Evolutionary conservation across 37 sponge, comb jelly and placozoan genomes (phyloP).

Genomic region (Mnemiopsis leidyi): DNA sequence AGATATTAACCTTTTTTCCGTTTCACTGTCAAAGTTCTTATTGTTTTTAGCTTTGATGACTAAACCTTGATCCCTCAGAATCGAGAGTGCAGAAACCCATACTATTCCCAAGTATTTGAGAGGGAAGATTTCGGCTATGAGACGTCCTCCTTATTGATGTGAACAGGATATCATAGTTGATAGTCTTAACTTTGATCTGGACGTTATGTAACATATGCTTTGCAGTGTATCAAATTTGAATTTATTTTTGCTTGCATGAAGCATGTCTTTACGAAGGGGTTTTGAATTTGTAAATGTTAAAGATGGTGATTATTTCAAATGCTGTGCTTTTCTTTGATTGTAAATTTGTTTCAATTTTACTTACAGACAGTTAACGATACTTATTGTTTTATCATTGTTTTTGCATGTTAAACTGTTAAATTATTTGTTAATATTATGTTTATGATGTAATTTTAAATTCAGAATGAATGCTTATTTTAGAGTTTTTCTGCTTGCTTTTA

Average conservation of each 20-base stretch:
- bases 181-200: too few relatives aligned
- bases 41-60: background rate
- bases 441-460: background rate
- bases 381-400: background rate
- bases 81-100: background rate
- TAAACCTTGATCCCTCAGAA: background rate
- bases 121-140: conserved; percentile 36
- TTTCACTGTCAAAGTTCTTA: background rate
- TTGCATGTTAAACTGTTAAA: background rate
- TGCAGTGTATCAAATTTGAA: too few relatives aligned
- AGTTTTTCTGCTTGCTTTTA: too few relatives aligned
- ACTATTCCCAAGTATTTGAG: conserved; percentile 28
- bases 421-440: background rate
- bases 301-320: background rate
- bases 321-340: background rate
- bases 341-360: background rate
- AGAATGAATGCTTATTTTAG: too few relatives aligned
- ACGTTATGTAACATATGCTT: too few relatives aligned
- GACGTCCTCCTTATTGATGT: background rate
- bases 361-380: background rate
- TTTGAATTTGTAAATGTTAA: too few relatives aligned
- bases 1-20: background rate
- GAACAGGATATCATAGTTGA: too few relatives aligned
- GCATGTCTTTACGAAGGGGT: too few relatives aligned
- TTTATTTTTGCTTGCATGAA: too few relatives aligned